Percentiles rank a stretch among this genome's conserved stretches.
Evolutionary conservation across 2,797 vertebrate genomes (phyloP).

Genomic region (Ibycter americanus): DNA sequence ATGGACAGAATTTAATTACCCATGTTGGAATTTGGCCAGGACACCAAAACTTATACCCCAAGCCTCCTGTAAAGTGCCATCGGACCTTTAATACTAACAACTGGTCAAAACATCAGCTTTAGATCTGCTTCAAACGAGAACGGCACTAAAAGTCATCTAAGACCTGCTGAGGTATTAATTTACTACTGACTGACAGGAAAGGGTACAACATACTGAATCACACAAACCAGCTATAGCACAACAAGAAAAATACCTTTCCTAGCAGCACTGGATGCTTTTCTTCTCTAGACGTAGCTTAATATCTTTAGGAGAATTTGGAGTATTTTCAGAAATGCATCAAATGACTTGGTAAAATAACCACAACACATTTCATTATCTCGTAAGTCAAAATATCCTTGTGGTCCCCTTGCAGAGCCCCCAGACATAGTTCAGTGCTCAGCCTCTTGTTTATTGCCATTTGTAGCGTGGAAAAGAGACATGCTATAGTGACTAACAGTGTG

Average conservation of each 20-base stretch:
- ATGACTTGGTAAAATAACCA: not conserved
- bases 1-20: conserved; percentile 65
- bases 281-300: not conserved
- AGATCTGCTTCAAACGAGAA: conserved; percentile 1
- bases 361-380: not conserved
- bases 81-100: conserved; percentile 7
- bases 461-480: not conserved
- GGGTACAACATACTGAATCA: not conserved
- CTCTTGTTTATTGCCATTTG: not conserved
- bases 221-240: not conserved
- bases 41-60: conserved; percentile 17
- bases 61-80: conserved; percentile 25
- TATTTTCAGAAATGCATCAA: not conserved
- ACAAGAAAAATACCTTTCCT: not conserved
- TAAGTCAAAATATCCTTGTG: not conserved
- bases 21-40: conserved; percentile 42
- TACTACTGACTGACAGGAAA: not conserved
- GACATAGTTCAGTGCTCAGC: not conserved
- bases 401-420: not conserved
- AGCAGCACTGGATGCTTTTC: not conserved
- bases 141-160: not conserved
- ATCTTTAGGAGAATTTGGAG: not conserved
- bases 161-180: not conserved
- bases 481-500: not conserved
- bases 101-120: conserved; percentile 28